Evolutionary conservation across 2,888 invertebrate species (phyloP), one percentile per base, ranked within the genome.

Genomic region (Villa cingulata): DNA sequence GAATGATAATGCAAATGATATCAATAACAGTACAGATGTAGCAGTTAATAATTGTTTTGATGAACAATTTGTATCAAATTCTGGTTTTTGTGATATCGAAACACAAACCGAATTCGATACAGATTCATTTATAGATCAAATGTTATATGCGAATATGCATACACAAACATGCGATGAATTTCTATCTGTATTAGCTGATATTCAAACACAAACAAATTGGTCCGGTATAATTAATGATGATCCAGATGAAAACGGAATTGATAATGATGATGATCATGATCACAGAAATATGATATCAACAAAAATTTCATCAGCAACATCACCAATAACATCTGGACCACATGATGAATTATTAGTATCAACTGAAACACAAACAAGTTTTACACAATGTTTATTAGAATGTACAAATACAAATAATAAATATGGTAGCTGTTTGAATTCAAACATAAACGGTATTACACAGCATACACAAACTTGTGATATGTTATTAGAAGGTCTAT

Each of bases 181-280:
- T 38, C 61, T 77, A 27, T 62, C 69, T 6, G 77, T 75, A 54
- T 63, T 80, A 29, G 72, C 74, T 18, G 73, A 79, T 55, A 80
- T 75, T 49, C 77, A 81, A 58, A 81, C 81, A 0, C 81, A 81
- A 61, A 81, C 80, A 1, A 71, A 72, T 41, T 75, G 74, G 73
- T 66, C 72, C 1, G 62, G 44, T 9, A 49, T 48, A 9, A 37
- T 5, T n/a, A 6, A 37, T 32, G 16, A 17, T 15, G n/a, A n/a
- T n/a, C 5, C 41, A 20, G 39, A 19, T 32, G 18, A 19, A 45
- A 39, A 15, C n/a, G n/a, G n/a, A n/a, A n/a, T n/a, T n/a, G n/a
- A 38, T 50, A 47, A 34, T 23, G 34, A 49, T 34, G 45, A 51
- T 23, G 40, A 48, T 47, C 19, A 50, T 46, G 48, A 49, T 45